Percentiles rank a stretch among this genome's conserved stretches.
Evolutionary conservation across 2,888 invertebrate species (phyloP).

Genomic region (Tetramorium bicarinatum): DNA sequence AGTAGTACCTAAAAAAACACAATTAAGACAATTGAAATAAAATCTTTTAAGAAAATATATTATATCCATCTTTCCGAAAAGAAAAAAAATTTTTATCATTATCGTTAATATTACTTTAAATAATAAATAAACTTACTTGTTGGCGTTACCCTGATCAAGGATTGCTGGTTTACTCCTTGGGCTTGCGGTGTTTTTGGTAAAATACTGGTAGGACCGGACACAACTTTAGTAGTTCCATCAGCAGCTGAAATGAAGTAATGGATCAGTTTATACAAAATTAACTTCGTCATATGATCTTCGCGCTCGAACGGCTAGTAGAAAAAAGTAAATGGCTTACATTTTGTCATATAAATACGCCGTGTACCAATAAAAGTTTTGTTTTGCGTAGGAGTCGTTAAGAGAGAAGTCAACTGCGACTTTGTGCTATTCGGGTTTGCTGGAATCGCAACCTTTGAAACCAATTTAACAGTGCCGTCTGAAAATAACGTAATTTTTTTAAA

Average conservation of each 20-base stretch:
- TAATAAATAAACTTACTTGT: slow-evolving; percentile 70
- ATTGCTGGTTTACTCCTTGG: slow-evolving; percentile 85
- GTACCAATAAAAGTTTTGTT: slow-evolving; percentile 90
- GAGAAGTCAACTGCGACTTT: slow-evolving; percentile 90
- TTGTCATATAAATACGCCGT: slow-evolving; percentile 92
- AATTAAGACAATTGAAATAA: not conserved
- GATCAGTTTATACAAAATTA: slow-evolving; percentile 3
- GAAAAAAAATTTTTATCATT: not conserved
- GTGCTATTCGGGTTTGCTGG: slow-evolving; percentile 88
- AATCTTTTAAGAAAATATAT: not conserved
- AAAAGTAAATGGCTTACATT: slow-evolving; percentile 86
- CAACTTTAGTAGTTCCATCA: slow-evolving; percentile 90
- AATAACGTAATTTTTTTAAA: slow-evolving; percentile 7
- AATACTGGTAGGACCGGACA: slow-evolving; percentile 88
- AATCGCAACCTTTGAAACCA: slow-evolving; percentile 90
- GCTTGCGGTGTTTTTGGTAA: slow-evolving; percentile 87
- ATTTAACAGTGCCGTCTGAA: slow-evolving; percentile 89
- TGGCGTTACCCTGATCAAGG: slow-evolving; percentile 87
- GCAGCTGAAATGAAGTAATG: slow-evolving; percentile 83
- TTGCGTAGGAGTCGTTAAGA: slow-evolving; percentile 89
- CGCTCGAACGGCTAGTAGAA: not conserved
- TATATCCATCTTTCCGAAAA: not conserved
- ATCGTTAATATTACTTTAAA: slow-evolving; percentile 2
- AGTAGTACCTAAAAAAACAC: slow-evolving; percentile 53
- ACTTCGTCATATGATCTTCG: slow-evolving; percentile 5